Percentiles rank a stretch among this genome's conserved stretches.
These are phyloP conservation scores for Temnothorax ravouxi DNA, from an alignment of 2,888 invertebrate genomes.

Conservation along the genomic window DNA sequence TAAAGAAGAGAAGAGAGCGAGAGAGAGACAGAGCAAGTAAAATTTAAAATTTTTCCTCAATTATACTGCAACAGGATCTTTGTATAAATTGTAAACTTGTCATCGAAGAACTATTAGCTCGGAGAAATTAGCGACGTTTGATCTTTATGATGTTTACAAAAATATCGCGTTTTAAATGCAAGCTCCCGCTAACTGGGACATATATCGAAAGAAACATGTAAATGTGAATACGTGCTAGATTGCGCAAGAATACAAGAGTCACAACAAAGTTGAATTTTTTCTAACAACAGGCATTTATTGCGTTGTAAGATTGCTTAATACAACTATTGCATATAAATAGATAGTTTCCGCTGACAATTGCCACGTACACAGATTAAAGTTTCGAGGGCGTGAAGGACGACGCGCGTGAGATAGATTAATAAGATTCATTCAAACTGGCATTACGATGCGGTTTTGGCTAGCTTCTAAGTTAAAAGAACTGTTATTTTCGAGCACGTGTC, in stretches of 20 bases:
- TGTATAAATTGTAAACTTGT: constrained; percentile 5
- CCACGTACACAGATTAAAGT: constrained; percentile 48
- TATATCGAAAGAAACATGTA: constrained; percentile 21
- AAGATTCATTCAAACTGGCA: constrained; percentile 34
- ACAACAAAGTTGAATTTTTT: constrained; percentile 60
- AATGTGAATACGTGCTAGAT: constrained; percentile 15
- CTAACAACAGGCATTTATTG: constrained; percentile 61
- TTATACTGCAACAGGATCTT: neutral
- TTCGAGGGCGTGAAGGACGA: constrained; percentile 37
- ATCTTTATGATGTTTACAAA: neutral
- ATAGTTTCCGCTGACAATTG: constrained; percentile 18
- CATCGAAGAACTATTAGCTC: neutral
- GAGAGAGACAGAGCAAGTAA: neutral
- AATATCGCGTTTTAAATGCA: neutral
- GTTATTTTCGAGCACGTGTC: constrained; percentile 47
- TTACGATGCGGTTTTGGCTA: constrained; percentile 39
- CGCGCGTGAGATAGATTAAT: constrained; percentile 35
- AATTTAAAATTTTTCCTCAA: neutral
- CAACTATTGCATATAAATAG: constrained; percentile 53
- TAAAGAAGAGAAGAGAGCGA: neutral
- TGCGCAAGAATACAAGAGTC: constrained; percentile 54
- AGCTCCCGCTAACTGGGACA: constrained; percentile 10
- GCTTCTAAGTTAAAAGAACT: constrained; percentile 37
- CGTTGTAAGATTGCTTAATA: constrained; percentile 53
- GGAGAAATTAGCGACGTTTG: neutral